Evolutionary conservation across 2,888 invertebrate species (phyloP), one percentile per base, ranked within the genome.

Genomic region (Acanthococcus lagerstroemiae): DNA sequence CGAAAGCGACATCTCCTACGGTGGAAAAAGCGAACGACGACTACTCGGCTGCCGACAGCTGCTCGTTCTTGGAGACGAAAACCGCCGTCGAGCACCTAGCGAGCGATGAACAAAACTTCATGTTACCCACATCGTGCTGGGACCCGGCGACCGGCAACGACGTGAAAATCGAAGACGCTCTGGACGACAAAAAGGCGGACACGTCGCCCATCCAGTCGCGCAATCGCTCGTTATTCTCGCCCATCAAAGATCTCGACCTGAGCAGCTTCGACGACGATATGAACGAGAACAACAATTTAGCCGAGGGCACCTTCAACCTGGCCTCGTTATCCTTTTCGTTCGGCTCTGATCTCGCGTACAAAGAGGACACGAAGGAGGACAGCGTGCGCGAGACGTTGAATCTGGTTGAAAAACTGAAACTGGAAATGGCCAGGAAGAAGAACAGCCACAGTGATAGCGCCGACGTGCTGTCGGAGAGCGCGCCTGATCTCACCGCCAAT

Each of bases 331-430:
- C 25, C n/a, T 24, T 55, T 6, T 25, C 17, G 1, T 87, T 86
- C 74, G 81, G 82, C 5, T 83, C 82, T 70, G 84, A 84, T 69
- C 80, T 84, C 72, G 78, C 86, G 69, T 84, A 86, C 73, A 85
- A 86, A 73, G 87, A 87, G 73, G 88, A 88, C 74, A 84, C 86
- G 2, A 87, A 87, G 73, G 91, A 91, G 75, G 87, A 88, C 72
- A 87, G 87, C 71, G 87, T 88, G 0, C 81, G 88, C 69, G 91
- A 90, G 74, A 92, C 92, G 0, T 78, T 88, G 68, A 86, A 90
- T 77, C 79, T 93, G 26, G 88, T 93, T 4, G 89, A 91, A 73
- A 89, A 92, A 73, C 77, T 93, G 19, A 80, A 91, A 56, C 82
- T 85, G 81, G 84, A 85, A 73, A 78, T 72, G 66, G 72, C 72